Evolutionary conservation across 2,797 vertebrate genomes (phyloP).

Genomic region (Argya squamiceps): DNA sequence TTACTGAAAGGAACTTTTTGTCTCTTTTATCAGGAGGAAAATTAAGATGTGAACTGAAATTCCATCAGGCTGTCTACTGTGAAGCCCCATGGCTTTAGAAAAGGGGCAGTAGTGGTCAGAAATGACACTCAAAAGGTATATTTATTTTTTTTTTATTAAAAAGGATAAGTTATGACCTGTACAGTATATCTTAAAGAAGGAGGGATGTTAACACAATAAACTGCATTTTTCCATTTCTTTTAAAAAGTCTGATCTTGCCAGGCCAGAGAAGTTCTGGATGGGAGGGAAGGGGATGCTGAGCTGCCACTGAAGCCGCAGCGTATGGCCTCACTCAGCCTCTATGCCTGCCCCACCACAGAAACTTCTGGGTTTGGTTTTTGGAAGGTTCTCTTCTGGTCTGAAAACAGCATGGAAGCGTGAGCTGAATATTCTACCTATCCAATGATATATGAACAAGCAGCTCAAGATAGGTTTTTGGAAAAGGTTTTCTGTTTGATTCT

Average conservation of each 20-base stretch:
- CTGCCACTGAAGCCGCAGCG: background rate
- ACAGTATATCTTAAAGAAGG: slow-evolving; percentile 56
- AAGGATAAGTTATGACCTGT: slow-evolving; percentile 65
- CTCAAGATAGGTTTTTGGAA: background rate
- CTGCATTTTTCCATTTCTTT: slow-evolving; percentile 29
- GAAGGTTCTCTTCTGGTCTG: background rate
- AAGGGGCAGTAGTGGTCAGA: slow-evolving; percentile 50
- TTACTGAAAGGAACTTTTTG: slow-evolving; percentile 74
- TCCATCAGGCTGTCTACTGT: slow-evolving; percentile 66
- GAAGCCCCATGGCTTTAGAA: slow-evolving; percentile 66
- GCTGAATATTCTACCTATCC: background rate
- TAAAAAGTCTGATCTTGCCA: background rate
- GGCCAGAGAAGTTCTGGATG: background rate
- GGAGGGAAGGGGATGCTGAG: background rate
- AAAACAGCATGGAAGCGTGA: background rate
- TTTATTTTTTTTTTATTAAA: slow-evolving; percentile 76
- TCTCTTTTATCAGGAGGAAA: slow-evolving; percentile 73
- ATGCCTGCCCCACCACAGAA: background rate
- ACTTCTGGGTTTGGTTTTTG: background rate
- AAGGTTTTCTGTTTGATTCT: background rate
- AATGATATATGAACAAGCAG: background rate
- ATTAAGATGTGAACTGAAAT: slow-evolving; percentile 74
- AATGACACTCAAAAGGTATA: slow-evolving; percentile 59
- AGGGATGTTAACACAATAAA: background rate
- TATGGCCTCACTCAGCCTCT: background rate